These are phyloP conservation scores for Bimastos eiseni DNA, from an alignment of 2,888 invertebrate species.

Conservation along the genomic window DNA sequence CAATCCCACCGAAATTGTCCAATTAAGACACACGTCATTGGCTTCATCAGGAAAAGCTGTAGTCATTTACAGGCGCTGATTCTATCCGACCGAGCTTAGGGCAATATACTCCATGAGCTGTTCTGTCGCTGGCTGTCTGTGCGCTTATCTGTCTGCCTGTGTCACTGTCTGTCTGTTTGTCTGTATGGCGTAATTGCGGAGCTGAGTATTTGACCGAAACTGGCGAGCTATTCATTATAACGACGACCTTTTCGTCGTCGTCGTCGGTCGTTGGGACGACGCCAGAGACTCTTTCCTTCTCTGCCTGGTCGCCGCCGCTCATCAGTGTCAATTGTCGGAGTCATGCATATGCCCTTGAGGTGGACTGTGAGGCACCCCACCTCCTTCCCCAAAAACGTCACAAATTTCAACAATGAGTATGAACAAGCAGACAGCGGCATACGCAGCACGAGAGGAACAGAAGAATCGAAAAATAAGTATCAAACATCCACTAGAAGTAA, in stretches of 20 bases:
- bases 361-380: not conserved
- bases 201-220: not conserved
- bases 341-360: not conserved
- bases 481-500: no score
- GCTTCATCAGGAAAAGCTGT: conserved; percentile 13
- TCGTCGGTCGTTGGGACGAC: not conserved
- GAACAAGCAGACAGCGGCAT: no score
- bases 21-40: not conserved
- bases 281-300: not conserved
- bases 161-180: not conserved
- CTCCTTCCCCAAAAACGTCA: not conserved
- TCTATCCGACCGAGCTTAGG: not conserved
- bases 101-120: not conserved
- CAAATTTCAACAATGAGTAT: not conserved
- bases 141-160: not conserved
- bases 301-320: not conserved
- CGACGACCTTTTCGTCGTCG: not conserved
- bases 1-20: not conserved
- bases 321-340: not conserved
- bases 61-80: not conserved
- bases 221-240: not conserved
- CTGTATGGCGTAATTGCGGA: not conserved
- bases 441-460: no score
- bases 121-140: not conserved
- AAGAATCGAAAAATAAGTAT: no score